These are phyloP conservation scores for Orchesella flavescens DNA, from an alignment of 2,888 invertebrate species.

Conservation along the genomic window DNA sequence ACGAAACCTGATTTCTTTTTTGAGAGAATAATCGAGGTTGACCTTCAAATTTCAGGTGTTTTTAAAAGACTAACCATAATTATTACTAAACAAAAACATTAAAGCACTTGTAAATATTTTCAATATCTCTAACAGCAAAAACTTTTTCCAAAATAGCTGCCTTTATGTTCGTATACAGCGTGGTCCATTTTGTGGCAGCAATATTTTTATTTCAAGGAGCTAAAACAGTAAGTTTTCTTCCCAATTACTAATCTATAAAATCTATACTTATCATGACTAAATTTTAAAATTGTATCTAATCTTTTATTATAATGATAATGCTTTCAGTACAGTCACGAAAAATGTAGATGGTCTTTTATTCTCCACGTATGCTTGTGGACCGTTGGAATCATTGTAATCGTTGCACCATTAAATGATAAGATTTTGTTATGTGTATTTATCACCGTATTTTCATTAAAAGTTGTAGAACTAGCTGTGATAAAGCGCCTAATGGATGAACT, in stretches of 20 bases:
- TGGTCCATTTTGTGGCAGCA: constrained; percentile 47
- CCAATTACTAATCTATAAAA: not conserved
- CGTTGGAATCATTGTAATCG: constrained; percentile 49
- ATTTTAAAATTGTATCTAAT: no score
- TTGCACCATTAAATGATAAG: constrained; percentile 54
- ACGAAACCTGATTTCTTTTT: constrained; percentile 41
- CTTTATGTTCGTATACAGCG: constrained; percentile 53
- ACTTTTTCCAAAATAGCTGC: constrained; percentile 47
- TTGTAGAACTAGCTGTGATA: constrained; percentile 49
- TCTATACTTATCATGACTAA: not conserved
- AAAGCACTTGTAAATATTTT: not conserved
- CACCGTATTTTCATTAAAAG: constrained; percentile 52
- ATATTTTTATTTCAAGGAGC: constrained; percentile 54
- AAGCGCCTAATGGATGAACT: constrained; percentile 59
- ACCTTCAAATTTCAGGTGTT: constrained; percentile 36
- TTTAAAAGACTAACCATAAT: no score
- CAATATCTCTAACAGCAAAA: constrained; percentile 28
- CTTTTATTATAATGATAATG: not conserved
- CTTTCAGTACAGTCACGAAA: constrained; percentile 59
- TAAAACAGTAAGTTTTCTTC: constrained; percentile 34
- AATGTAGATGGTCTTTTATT: constrained; percentile 63
- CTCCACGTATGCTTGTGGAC: constrained; percentile 52
- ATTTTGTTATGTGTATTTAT: constrained; percentile 51
- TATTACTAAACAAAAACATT: not conserved
- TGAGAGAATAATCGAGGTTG: constrained; percentile 32